These are phyloP conservation scores for Carassius auratus DNA, from an alignment of 2,113 vertebrate genomes.

Conservation along the genomic window DNA sequence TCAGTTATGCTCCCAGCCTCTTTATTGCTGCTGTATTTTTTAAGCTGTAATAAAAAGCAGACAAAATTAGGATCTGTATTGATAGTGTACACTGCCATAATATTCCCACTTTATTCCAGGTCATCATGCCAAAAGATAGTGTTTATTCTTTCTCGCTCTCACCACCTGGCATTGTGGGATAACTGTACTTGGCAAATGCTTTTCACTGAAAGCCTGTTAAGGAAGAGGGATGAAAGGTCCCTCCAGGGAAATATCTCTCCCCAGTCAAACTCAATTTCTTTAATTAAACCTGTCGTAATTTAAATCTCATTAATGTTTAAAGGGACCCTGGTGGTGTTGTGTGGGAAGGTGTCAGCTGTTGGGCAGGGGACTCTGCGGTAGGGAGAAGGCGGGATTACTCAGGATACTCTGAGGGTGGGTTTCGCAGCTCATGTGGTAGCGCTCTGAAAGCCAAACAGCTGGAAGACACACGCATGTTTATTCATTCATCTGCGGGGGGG, in stretches of 20 bases:
- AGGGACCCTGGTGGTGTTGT: conserved; percentile 52
- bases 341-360: conserved; percentile 46
- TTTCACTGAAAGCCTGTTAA: neutral
- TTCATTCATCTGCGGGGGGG: conserved; percentile 30
- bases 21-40: neutral
- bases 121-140: conserved; percentile 35
- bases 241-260: conserved; percentile 10
- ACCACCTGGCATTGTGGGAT: conserved; percentile 34
- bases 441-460: conserved; percentile 49
- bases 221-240: conserved; percentile 8
- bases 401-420: conserved; percentile 22
- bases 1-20: neutral
- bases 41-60: neutral
- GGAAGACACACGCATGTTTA: conserved; percentile 28
- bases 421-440: conserved; percentile 36
- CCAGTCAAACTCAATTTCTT: conserved; percentile 51
- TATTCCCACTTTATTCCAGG: conserved; percentile 2
- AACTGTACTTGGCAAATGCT: conserved; percentile 9
- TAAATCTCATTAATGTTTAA: conserved; percentile 70
- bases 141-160: conserved; percentile 20
- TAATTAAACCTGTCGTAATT: conserved; percentile 62
- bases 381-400: conserved; percentile 35
- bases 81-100: neutral
- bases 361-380: conserved; percentile 54
- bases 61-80: neutral